A percentile compares a stretch with the other conserved stretches of the same genome.
Conservation (phyloP, 2,797 vertebrate species). For the Brachymystax lenok region DNA sequence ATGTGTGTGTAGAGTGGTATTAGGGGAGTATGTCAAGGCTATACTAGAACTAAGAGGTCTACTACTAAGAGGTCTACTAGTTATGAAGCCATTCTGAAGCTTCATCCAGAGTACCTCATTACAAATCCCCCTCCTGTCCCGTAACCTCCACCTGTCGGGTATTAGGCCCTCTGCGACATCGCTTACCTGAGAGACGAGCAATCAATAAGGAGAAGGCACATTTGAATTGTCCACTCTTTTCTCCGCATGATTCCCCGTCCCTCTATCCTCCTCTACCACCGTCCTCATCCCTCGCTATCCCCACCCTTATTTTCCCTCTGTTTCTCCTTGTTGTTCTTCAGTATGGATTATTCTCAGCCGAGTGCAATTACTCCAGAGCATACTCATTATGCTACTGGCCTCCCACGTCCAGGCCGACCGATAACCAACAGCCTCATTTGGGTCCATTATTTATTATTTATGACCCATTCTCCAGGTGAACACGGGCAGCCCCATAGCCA, state of each 20-base stretch:
- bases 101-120: neutral
- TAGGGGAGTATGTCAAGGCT: neutral
- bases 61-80: neutral
- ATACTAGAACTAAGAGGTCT: neutral
- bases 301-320: neutral
- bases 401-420: constrained; percentile 26
- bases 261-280: neutral
- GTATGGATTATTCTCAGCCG: constrained; percentile 4
- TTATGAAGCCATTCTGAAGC: neutral
- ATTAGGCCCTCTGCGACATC: neutral
- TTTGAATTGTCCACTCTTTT: neutral
- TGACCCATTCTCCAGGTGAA: constrained; percentile 36
- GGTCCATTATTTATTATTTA: constrained; percentile 52
- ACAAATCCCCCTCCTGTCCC: neutral
- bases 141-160: neutral
- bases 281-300: neutral
- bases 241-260: neutral
- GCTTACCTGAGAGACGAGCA: neutral
- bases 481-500: constrained; percentile 39
- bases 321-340: neutral
- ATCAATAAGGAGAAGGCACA: neutral
- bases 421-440: constrained; percentile 53
- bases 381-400: constrained; percentile 4
- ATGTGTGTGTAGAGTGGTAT: neutral
- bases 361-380: constrained; percentile 10